Conservation (phyloP, 1,140 invertebrate species). For the Drosophila sproati region DNA sequence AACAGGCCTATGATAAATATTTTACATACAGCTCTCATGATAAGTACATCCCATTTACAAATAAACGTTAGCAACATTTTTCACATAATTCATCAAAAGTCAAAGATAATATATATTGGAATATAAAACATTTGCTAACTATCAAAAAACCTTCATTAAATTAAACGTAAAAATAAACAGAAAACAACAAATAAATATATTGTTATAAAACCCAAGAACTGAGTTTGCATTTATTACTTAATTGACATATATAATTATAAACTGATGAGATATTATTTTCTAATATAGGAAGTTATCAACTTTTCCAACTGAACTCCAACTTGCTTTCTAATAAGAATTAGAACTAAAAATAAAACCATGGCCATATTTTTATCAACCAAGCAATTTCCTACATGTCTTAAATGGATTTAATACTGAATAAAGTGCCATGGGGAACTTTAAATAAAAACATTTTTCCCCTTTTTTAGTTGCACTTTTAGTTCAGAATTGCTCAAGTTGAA, state of each 20-base stretch:
- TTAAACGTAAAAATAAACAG: conserved; percentile 43
- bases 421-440: neutral
- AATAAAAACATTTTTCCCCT: neutral
- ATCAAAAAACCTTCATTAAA: conserved; percentile 41
- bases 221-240: neutral
- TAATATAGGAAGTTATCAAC: no score
- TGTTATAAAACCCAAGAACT: conserved; percentile 65
- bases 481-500: neutral
- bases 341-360: neutral
- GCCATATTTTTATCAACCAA: neutral
- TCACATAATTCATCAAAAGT: conserved; percentile 39
- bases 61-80: conserved; percentile 51
- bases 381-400: neutral
- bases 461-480: neutral
- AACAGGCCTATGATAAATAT: conserved; percentile 31
- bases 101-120: conserved; percentile 58
- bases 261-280: neutral
- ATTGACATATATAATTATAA: neutral
- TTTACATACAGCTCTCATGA: conserved; percentile 53
- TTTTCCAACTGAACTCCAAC: no score
- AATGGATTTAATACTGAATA: no score
- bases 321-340: no score
- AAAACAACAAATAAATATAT: conserved; percentile 72
- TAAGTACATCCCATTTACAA: conserved; percentile 24
- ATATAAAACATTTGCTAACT: conserved; percentile 58